Conservation (phyloP, 2,888 invertebrate genomes). For the Drosophila lutescens region DNA sequence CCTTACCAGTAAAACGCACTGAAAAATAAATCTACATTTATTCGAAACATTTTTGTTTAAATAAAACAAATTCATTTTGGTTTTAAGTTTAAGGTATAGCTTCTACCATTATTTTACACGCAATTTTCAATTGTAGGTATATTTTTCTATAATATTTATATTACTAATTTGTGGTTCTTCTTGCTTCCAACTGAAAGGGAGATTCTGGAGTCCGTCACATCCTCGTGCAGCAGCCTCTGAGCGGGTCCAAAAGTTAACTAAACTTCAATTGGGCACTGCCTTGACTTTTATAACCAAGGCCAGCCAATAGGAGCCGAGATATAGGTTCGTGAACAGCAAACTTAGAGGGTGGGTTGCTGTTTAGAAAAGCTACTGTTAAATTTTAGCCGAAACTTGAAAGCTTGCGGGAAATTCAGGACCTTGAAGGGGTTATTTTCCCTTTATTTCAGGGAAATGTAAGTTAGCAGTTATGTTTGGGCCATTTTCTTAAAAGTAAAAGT, state of each 20-base stretch:
- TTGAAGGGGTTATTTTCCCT: constrained; percentile 51
- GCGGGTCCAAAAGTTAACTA: constrained; percentile 49
- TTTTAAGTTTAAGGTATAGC: too few species aligned
- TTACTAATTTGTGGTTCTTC: neutral
- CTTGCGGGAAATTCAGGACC: constrained; percentile 29
- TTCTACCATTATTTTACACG: too few species aligned
- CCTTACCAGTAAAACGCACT: too few species aligned
- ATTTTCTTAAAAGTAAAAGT: neutral
- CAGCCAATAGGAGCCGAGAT: constrained; percentile 60
- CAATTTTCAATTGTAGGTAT: too few species aligned
- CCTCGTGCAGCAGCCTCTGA: constrained; percentile 26
- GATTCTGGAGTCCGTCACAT: neutral
- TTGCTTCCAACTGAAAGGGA: too few species aligned
- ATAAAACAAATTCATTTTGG: too few species aligned
- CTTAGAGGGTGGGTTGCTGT: constrained; percentile 44
- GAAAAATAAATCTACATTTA: too few species aligned
- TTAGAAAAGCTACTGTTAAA: constrained; percentile 35
- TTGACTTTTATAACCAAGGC: constrained; percentile 59
- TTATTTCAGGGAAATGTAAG: constrained; percentile 43
- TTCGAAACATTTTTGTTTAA: too few species aligned
- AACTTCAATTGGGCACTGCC: constrained; percentile 65
- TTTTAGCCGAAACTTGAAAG: constrained; percentile 44
- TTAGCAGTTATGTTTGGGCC: neutral
- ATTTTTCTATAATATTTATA: too few species aligned
- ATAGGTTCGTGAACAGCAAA: constrained; percentile 39